phyloP scores from a whole-genome alignment of 2,888 invertebrate genomes.

The Serripes groenlandicus region DNA sequence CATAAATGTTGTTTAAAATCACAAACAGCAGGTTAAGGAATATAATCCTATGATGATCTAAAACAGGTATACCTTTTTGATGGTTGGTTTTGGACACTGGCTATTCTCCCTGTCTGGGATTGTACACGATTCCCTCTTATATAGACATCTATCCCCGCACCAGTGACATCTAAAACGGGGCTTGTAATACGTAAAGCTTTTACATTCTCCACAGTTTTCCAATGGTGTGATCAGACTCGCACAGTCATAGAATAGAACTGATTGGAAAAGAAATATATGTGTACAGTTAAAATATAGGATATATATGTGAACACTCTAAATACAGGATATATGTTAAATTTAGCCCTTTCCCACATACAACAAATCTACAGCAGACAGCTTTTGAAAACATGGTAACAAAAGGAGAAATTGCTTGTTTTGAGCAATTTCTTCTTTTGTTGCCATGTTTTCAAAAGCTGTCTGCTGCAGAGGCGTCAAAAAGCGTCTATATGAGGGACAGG shows the following conservation, averaged over 20 bases:
- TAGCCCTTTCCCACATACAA: not conserved
- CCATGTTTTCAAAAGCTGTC: not conserved
- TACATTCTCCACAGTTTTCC: constrained; percentile 52
- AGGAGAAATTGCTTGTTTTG: not conserved
- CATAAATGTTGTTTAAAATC: no score
- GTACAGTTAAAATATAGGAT: no score
- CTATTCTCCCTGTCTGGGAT: not conserved
- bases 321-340: no score
- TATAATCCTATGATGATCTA: no score
- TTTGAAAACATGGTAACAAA: not conserved
- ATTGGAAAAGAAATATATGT: no score
- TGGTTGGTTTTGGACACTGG: not conserved
- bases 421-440: not conserved
- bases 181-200: constrained; percentile 34
- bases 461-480: not conserved
- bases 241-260: constrained; percentile 53
- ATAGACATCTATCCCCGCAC: constrained; percentile 35
- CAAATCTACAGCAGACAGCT: not conserved
- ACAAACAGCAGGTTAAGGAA: no score
- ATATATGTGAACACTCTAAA: no score
- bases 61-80: not conserved
- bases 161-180: constrained; percentile 42
- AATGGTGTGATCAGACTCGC: constrained; percentile 16
- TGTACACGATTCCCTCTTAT: not conserved
- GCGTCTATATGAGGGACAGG: not conserved